Evolutionary conservation across 2,888 invertebrate species (phyloP).

Genomic region (Kuschelorhynchus macadamiae): DNA sequence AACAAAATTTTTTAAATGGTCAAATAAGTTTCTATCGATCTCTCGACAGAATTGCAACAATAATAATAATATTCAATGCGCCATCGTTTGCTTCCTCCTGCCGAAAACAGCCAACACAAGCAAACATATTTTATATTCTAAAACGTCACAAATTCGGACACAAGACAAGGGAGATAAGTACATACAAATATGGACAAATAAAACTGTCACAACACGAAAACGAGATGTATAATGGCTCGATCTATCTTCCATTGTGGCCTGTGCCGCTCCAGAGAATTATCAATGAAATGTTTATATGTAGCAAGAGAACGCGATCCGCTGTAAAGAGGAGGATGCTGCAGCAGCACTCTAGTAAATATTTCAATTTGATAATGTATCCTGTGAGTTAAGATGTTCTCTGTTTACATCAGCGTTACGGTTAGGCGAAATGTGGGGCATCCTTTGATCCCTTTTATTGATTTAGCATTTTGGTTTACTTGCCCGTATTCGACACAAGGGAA

Average conservation of each 20-base stretch:
- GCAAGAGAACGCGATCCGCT: constrained; percentile 18
- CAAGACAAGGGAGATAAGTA: constrained; percentile 3
- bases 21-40: too few species aligned
- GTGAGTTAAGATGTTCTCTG: constrained; percentile 9
- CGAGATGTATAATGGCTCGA: constrained; percentile 16
- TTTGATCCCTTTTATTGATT: too few species aligned
- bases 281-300: constrained; percentile 38
- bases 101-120: not conserved
- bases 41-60: too few species aligned
- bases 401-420: too few species aligned
- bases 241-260: constrained; percentile 35
- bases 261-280: constrained; percentile 35
- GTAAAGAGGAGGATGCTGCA: constrained; percentile 21
- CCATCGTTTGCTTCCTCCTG: too few species aligned
- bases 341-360: constrained; percentile 42
- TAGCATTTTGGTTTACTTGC: too few species aligned
- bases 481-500: too few species aligned
- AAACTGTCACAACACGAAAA: constrained; percentile 22
- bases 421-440: too few species aligned
- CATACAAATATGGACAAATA: constrained; percentile 28
- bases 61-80: too few species aligned
- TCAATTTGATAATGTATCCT: constrained; percentile 40
- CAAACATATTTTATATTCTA: not conserved
- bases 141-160: not conserved
- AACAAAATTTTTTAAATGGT: too few species aligned